Evolutionary conservation across 1,140 invertebrate genomes (phyloP).

Genomic region (Zaprionus inermis): DNA sequence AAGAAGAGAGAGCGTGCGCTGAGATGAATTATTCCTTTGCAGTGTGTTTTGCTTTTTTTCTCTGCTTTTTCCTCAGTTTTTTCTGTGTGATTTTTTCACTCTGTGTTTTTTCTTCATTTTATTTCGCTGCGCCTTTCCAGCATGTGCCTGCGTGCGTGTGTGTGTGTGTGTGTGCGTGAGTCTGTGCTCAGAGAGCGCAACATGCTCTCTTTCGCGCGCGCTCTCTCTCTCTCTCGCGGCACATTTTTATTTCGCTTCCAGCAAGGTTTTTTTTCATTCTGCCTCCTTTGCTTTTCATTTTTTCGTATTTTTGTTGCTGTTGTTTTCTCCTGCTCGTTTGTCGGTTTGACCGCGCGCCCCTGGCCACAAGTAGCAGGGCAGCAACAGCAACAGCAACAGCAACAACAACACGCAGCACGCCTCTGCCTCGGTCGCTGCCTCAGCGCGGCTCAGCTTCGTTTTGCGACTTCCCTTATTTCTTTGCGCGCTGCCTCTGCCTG

Average conservation of each 20-base stretch:
- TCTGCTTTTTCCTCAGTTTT: conserved; percentile 7
- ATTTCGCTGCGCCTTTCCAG: conserved; percentile 27
- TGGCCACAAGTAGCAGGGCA: conserved; percentile 70
- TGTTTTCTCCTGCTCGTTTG: conserved; percentile 41
- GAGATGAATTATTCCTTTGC: conserved; percentile 42
- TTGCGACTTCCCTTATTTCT: conserved; percentile 47
- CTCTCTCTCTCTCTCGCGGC: conserved; percentile 20
- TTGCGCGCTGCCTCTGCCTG: neutral
- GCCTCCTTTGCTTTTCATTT: conserved; percentile 32
- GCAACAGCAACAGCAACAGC: conserved; percentile 20
- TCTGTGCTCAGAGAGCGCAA: conserved; percentile 49
- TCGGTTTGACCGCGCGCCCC: conserved; percentile 62
- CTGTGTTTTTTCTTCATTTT: conserved; percentile 45
- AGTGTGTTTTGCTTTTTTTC: conserved; percentile 20
- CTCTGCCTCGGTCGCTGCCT: conserved; percentile 26
- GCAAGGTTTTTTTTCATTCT: conserved; percentile 32
- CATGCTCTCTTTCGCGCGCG: neutral
- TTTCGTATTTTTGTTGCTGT: conserved; percentile 21
- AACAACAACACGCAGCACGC: conserved; percentile 49
- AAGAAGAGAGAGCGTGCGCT: conserved; percentile 7
- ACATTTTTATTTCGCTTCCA: conserved; percentile 59
- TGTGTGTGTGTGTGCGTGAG: conserved; percentile 38
- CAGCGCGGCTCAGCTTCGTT: conserved; percentile 32
- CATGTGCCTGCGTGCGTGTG: conserved; percentile 40
- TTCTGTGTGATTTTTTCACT: conserved; percentile 36